Conservation (phyloP, 2,888 invertebrate species). For the Rhingia rostrata region DNA sequence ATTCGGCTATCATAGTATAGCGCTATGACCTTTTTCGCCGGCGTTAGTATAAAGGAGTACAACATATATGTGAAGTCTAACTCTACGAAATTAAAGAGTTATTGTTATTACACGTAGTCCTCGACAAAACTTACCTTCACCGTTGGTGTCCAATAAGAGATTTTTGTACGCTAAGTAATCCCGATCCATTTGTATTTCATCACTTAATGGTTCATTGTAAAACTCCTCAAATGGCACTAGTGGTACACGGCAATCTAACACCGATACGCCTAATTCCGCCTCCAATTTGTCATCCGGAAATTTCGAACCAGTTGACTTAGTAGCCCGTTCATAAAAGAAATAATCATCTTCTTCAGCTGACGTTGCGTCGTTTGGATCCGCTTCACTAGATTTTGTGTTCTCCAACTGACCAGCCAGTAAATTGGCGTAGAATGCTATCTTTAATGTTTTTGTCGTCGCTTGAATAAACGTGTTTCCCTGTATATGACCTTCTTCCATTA, state of each 20-base stretch:
- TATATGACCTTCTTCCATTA: constrained; percentile 90
- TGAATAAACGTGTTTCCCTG: constrained; percentile 94
- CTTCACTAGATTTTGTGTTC: constrained; percentile 85
- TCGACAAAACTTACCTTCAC: constrained; percentile 74
- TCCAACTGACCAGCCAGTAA: constrained; percentile 92
- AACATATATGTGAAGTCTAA: constrained; percentile 94
- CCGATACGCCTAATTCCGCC: constrained; percentile 86
- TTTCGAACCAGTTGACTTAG: constrained; percentile 79
- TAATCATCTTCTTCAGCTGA: constrained; percentile 82
- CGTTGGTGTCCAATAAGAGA: constrained; percentile 81
- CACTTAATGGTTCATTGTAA: constrained; percentile 96
- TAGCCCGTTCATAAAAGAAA: constrained; percentile 80
- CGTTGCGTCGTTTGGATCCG: constrained; percentile 81
- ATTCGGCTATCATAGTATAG: constrained; percentile 97
- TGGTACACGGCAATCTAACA: constrained; percentile 90
- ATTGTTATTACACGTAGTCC: not conserved
- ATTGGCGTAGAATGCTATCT: constrained; percentile 94
- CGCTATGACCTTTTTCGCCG: constrained; percentile 95
- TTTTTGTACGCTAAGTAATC: constrained; percentile 96
- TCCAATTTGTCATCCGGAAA: constrained; percentile 84
- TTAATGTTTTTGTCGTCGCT: constrained; percentile 94
- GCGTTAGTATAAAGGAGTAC: constrained; percentile 94
- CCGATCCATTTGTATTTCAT: constrained; percentile 95
- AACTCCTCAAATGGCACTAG: constrained; percentile 94
- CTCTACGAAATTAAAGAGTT: constrained; percentile 78